A percentile compares a stretch with the other conserved stretches of the same genome.
Conservation (phyloP, 2,888 invertebrate genomes). For the Schrankia costaestrigalis region DNA sequence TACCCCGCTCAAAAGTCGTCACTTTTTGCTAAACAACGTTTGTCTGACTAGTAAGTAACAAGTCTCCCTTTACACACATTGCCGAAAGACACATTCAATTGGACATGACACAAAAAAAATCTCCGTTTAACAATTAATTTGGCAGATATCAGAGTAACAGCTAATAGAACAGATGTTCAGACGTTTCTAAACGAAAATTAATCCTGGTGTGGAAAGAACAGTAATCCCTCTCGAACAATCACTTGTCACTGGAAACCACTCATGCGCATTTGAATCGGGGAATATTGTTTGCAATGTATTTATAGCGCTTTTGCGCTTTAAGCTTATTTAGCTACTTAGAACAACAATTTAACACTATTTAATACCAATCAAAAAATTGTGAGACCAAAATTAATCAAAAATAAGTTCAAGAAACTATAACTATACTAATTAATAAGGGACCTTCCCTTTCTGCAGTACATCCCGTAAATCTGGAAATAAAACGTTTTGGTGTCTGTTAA, state of each 20-base stretch:
- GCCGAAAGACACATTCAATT: too few species aligned
- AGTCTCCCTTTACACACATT: too few species aligned
- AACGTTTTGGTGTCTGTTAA: too few species aligned
- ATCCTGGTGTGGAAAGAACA: constrained; percentile 52
- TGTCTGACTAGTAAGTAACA: too few species aligned
- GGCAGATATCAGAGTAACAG: constrained; percentile 29
- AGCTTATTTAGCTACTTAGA: background rate
- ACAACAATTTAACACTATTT: background rate
- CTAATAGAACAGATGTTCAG: constrained; percentile 66
- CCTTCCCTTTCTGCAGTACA: too few species aligned
- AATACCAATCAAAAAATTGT: too few species aligned
- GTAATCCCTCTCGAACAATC: constrained; percentile 61
- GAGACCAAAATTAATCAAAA: too few species aligned
- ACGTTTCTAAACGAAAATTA: constrained; percentile 60
- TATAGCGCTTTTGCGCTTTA: constrained; percentile 30
- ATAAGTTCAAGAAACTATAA: too few species aligned
- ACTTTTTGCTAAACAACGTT: too few species aligned
- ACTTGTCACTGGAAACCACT: constrained; percentile 72
- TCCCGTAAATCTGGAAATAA: too few species aligned
- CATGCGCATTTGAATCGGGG: constrained; percentile 37
- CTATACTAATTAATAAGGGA: too few species aligned
- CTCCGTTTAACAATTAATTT: constrained; percentile 29
- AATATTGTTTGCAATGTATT: constrained; percentile 7
- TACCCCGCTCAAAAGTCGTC: too few species aligned
- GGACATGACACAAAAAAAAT: constrained; percentile 9